Conservation (phyloP, 2,888 invertebrate genomes). For the Lasioglossum oenotherae region DNA sequence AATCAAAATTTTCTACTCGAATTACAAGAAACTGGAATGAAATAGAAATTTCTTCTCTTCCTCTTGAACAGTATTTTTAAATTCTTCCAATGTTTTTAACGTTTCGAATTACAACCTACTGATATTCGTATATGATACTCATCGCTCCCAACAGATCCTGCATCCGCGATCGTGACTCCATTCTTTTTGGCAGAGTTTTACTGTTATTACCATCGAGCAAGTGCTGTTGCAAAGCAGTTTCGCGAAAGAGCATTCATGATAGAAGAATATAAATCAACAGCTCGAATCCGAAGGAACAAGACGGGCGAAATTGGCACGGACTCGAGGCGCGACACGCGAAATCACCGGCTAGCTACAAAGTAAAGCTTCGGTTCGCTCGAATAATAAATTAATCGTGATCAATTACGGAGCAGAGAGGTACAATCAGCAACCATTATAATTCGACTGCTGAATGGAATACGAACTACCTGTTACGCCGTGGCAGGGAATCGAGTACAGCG, state of each 20-base stretch:
- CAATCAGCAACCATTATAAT: constrained; percentile 12
- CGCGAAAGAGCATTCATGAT: background rate
- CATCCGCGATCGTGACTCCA: background rate
- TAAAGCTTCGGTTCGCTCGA: background rate
- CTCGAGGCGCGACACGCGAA: background rate
- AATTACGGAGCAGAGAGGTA: constrained; percentile 4
- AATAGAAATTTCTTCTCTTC: too few relatives aligned
- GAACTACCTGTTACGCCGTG: constrained; percentile 10
- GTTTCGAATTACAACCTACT: too few relatives aligned
- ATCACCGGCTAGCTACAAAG: background rate
- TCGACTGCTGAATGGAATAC: constrained; percentile 11
- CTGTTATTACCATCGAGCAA: background rate
- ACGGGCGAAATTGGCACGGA: background rate
- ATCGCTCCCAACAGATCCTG: too few relatives aligned
- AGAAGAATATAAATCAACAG: constrained; percentile 5
- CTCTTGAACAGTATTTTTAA: too few relatives aligned
- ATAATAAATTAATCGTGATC: constrained; percentile 17
- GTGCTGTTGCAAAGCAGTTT: background rate
- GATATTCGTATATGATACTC: too few relatives aligned
- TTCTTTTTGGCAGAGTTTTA: background rate
- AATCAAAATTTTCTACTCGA: too few relatives aligned
- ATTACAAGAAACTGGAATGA: too few relatives aligned
- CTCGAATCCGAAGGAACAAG: constrained; percentile 11
- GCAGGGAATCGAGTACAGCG: background rate
- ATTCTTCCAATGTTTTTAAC: too few relatives aligned